Evolutionary conservation across 2,888 invertebrate species (phyloP), one percentile per base, ranked within the genome.

Genomic region (Stegana nigrithorax): DNA sequence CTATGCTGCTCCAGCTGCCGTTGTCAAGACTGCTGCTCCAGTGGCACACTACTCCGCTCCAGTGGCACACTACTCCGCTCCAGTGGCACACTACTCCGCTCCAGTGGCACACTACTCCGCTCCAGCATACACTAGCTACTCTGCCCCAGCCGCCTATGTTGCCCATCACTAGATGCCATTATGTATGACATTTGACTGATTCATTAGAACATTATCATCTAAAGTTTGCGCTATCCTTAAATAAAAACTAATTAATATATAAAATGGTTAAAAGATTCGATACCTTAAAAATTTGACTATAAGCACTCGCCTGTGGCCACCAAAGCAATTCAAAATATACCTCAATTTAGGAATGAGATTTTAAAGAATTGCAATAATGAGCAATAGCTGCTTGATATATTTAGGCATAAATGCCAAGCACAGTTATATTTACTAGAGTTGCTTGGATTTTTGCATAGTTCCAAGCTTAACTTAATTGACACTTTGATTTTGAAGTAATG

Each of bases 81-180:
- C 39, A 39, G 36, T 29, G 10, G 29, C 29, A 7, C 29, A 29
- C 29, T 25, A 21, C n/a, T 14, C 51, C 8, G 23, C 23, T 64
- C 6, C 64, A 67, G 25, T 61, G 32, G 67, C 63, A 23, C 29
- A 60, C 47, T 47, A 65, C 32, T 42, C 64, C 58, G 51, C 58
- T 25, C 53, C 53, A 53, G 53, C 63, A 69, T 21, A 67, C 68
- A 1, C 67, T 67, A 36, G 63, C 29, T 32, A 27, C 19, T 19
- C 55, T 27, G 27, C 27, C 60, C 8, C 64, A 67, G 25, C 70
- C 12, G 50, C 69, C 56, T 71, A 71, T 62, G 56, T 71, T 62
- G 63, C 73, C 64, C 73, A 73, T 65, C 73, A 73, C 62, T 73
- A 68, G 65, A 71, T 69, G 66, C 55, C 59, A 67, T 73, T 72